phyloP scores from a whole-genome alignment of 1,140 invertebrate species.

The Zaprionus lachaisei region DNA sequence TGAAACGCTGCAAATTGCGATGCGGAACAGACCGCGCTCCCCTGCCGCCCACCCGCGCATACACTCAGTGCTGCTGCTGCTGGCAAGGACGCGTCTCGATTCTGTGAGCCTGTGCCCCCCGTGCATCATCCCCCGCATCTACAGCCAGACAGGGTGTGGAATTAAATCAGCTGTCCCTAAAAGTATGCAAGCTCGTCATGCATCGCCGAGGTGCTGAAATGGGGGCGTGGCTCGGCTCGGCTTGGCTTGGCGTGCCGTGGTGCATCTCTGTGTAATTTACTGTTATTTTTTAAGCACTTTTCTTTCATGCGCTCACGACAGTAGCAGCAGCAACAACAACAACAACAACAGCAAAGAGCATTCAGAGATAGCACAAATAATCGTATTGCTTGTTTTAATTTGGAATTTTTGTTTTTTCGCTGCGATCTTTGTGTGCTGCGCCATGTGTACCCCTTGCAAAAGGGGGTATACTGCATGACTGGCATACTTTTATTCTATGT shows the following conservation, averaged over 20 bases:
- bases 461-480: too few relatives aligned
- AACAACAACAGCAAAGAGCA: conserved; percentile 22
- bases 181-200: conserved; percentile 80
- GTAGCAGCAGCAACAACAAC: conserved; percentile 4
- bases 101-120: neutral
- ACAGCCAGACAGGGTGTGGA: conserved; percentile 24
- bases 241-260: conserved; percentile 19
- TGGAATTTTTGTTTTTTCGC: conserved; percentile 43
- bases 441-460: neutral
- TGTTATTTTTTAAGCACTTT: conserved; percentile 81
- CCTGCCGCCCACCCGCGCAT: neutral
- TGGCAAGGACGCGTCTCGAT: conserved; percentile 35
- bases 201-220: conserved; percentile 41
- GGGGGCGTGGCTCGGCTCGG: neutral
- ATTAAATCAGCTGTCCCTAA: conserved; percentile 77
- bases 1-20: conserved; percentile 55
- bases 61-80: neutral
- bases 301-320: conserved; percentile 63
- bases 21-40: conserved; percentile 25
- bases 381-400: conserved; percentile 78
- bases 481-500: too few relatives aligned
- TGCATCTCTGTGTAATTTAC: conserved; percentile 73
- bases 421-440: conserved; percentile 23
- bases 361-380: conserved; percentile 40
- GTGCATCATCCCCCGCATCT: conserved; percentile 7